Percentiles rank a stretch among this genome's conserved stretches.
phyloP scores from a whole-genome alignment of 2,113 vertebrate species.

The Dicerorhinus sumatrensis region DNA sequence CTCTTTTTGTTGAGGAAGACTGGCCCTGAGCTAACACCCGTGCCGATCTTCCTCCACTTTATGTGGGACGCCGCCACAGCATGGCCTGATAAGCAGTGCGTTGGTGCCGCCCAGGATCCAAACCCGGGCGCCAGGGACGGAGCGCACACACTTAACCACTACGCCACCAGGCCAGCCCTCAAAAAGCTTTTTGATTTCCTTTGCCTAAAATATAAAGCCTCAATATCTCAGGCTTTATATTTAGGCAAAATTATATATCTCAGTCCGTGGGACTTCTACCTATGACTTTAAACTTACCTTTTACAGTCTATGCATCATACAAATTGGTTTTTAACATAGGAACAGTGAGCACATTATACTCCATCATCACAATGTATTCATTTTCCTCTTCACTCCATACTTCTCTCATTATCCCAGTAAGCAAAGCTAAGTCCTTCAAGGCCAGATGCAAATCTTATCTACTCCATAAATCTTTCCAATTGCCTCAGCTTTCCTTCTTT shows the following conservation, averaged over 20 bases:
- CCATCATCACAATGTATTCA: background rate
- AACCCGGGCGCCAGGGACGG: no score
- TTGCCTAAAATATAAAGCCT: conserved; percentile 3
- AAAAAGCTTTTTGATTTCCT: background rate
- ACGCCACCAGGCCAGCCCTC: background rate
- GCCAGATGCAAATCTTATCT: conserved; percentile 14
- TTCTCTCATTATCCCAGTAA: background rate
- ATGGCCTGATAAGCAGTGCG: no score
- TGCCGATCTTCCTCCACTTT: no score
- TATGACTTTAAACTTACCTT: background rate
- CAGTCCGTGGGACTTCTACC: background rate
- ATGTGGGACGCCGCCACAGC: no score
- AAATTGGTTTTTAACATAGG: background rate
- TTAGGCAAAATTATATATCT: no score
- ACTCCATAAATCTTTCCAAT: background rate
- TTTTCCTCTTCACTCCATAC: background rate
- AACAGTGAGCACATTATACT: background rate
- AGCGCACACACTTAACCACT: no score
- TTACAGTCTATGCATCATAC: background rate
- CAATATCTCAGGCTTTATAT: background rate
- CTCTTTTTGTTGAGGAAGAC: no score
- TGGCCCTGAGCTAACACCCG: no score
- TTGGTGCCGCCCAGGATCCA: no score
- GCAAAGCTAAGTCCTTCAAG: background rate
- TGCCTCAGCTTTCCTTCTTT: conserved; percentile 1